phyloP scores from a whole-genome alignment of 2,888 invertebrate genomes.

The Hydrotaea cyrtoneurina region DNA sequence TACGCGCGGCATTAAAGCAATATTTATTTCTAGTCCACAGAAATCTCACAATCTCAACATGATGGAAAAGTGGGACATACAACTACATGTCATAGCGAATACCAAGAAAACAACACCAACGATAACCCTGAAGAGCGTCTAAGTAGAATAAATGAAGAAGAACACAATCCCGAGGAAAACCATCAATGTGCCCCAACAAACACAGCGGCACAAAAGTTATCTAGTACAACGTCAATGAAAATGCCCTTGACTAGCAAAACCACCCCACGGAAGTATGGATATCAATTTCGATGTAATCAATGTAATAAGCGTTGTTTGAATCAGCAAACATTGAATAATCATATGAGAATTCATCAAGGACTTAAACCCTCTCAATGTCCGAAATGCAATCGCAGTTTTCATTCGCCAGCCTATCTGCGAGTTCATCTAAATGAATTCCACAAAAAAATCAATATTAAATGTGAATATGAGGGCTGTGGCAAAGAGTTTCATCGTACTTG shows the following conservation, averaged over 20 bases:
- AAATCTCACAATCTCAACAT: no score
- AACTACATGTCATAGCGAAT: no score
- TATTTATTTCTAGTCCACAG: no score
- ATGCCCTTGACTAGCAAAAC: no score
- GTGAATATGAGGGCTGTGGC: constrained; percentile 68
- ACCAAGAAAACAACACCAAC: no score
- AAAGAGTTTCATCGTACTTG: constrained; percentile 63
- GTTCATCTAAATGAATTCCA: constrained; percentile 67
- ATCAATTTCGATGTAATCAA: constrained; percentile 66
- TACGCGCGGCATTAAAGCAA: no score
- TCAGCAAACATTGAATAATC: constrained; percentile 42
- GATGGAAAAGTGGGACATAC: no score
- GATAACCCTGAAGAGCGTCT: no score
- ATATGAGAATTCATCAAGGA: constrained; percentile 38
- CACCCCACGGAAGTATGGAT: constrained; percentile 44
- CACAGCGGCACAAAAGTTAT: background rate
- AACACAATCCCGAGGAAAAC: no score
- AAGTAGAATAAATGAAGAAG: no score
- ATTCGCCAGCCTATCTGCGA: constrained; percentile 62
- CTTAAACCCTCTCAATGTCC: constrained; percentile 33
- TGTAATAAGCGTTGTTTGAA: constrained; percentile 35
- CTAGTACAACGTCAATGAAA: constrained; percentile 32
- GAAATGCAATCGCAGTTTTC: constrained; percentile 63
- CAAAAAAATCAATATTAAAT: constrained; percentile 62
- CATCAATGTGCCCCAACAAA: no score